Conservation (phyloP, 1,140 invertebrate species). For the Telenomus remus region DNA sequence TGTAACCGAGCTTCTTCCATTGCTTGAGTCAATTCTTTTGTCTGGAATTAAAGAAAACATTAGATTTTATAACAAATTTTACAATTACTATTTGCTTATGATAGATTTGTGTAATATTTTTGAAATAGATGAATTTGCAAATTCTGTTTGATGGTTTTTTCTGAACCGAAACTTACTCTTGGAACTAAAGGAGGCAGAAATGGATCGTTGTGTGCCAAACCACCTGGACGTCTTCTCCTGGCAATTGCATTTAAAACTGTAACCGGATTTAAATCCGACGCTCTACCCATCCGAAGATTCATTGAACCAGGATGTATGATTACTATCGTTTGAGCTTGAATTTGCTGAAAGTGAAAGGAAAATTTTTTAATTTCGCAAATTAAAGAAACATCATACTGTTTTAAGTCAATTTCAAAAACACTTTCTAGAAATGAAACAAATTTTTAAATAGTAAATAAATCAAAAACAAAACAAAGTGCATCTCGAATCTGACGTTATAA, state of each 20-base stretch:
- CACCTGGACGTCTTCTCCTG: conserved; percentile 77
- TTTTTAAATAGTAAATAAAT: too few species aligned
- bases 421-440: too few species aligned
- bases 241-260: conserved; percentile 92
- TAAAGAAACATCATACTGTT: conserved; percentile 2
- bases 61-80: too few species aligned
- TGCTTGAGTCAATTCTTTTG: conserved; percentile 81
- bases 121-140: background rate
- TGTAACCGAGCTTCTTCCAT: conserved; percentile 89
- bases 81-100: too few species aligned
- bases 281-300: conserved; percentile 90
- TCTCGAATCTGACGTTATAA: too few species aligned
- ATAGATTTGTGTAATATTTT: too few species aligned
- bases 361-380: background rate
- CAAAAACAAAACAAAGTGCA: too few species aligned
- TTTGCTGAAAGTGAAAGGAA: conserved; percentile 75
- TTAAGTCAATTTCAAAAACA: too few species aligned
- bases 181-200: conserved; percentile 80
- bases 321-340: conserved; percentile 87
- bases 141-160: background rate
- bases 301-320: conserved; percentile 97
- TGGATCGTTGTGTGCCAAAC: conserved; percentile 79
- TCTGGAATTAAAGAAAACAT: conserved; percentile 65
- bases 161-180: conserved; percentile 64
- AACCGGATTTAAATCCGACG: conserved; percentile 90